A percentile compares a stretch with the other conserved stretches of the same genome.
Evolutionary conservation across 2,888 invertebrate species (phyloP).

Genomic region (Acanthococcus lagerstroemiae): DNA sequence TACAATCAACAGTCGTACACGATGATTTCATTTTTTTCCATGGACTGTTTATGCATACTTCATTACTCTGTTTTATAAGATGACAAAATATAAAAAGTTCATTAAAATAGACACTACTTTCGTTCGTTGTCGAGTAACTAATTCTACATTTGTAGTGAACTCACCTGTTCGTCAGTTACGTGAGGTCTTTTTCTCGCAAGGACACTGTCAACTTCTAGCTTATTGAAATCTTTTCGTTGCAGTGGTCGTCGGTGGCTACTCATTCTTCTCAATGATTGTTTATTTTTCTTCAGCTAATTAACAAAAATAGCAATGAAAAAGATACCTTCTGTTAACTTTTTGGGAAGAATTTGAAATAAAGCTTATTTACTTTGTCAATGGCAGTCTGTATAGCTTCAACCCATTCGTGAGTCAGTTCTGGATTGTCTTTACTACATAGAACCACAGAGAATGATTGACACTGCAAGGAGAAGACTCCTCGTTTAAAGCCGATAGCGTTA

Average conservation of each 20-base stretch:
- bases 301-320: not conserved
- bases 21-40: slow-evolving; percentile 33
- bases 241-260: slow-evolving; percentile 19
- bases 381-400: slow-evolving; percentile 48
- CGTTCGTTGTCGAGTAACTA: too few relatives aligned
- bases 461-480: slow-evolving; percentile 51
- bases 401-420: slow-evolving; percentile 50
- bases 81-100: too few relatives aligned
- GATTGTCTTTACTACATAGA: slow-evolving; percentile 34
- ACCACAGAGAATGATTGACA: slow-evolving; percentile 43
- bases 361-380: slow-evolving; percentile 45
- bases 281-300: slow-evolving; percentile 6
- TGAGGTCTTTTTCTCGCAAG: not conserved
- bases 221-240: slow-evolving; percentile 14
- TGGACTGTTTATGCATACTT: slow-evolving; percentile 30
- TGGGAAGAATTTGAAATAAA: not conserved
- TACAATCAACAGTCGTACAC: slow-evolving; percentile 4
- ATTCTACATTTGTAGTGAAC: slow-evolving; percentile 1
- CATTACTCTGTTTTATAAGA: slow-evolving; percentile 18
- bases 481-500: slow-evolving; percentile 47
- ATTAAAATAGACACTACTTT: too few relatives aligned
- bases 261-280: not conserved
- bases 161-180: not conserved
- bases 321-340: not conserved
- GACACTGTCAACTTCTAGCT: not conserved